Conservation (phyloP, 2,113 vertebrate species). For the Perccottus glenii region DNA sequence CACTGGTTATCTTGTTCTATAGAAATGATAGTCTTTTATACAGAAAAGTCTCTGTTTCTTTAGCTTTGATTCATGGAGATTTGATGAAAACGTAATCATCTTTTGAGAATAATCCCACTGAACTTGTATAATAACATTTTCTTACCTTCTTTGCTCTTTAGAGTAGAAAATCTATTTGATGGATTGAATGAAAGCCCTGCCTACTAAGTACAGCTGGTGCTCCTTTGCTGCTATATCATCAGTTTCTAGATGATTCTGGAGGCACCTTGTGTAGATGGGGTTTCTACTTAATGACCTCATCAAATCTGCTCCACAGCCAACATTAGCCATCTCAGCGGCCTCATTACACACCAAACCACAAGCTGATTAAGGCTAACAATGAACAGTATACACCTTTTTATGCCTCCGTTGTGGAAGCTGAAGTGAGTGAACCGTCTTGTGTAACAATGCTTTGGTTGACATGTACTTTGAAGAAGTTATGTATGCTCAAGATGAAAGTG, state of each 20-base stretch:
- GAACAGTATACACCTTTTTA: conserved; percentile 42
- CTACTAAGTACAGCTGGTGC: conserved; percentile 4
- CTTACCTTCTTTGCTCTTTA: not conserved
- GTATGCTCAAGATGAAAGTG: conserved; percentile 4
- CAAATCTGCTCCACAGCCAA: conserved; percentile 36
- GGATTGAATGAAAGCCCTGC: conserved; percentile 23
- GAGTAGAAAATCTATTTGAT: conserved; percentile 20
- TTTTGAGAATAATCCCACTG: not conserved
- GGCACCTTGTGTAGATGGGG: conserved; percentile 15
- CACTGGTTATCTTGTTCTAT: not conserved
- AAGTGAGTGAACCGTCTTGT: conserved; percentile 15
- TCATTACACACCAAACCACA: conserved; percentile 42
- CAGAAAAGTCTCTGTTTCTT: not conserved
- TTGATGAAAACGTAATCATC: not conserved
- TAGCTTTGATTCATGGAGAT: conserved; percentile 26
- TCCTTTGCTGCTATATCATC: conserved; percentile 29
- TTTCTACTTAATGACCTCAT: conserved; percentile 31
- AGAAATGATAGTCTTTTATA: not conserved
- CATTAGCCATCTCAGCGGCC: conserved; percentile 41
- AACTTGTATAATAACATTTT: not conserved
- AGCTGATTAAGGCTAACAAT: conserved; percentile 39
- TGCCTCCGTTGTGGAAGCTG: conserved; percentile 22
- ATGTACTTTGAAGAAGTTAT: conserved; percentile 16
- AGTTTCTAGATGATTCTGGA: conserved; percentile 10
- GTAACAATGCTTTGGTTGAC: not conserved